These are phyloP conservation scores for Drosophila trapezifrons DNA, from an alignment of 1,140 invertebrate genomes.

Conservation along the genomic window DNA sequence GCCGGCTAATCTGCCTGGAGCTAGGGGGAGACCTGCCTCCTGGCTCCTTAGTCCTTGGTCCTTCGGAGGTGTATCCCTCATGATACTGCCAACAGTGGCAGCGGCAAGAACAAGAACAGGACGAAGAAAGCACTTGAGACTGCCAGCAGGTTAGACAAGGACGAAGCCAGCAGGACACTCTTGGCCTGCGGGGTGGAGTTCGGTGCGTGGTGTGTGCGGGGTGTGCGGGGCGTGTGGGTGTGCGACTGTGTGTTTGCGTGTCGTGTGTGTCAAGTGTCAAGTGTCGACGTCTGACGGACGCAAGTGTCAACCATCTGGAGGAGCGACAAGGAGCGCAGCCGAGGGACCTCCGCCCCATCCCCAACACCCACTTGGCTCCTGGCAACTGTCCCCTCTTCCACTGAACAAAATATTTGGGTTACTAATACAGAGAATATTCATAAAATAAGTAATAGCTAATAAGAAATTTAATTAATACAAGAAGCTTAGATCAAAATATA, in stretches of 20 bases:
- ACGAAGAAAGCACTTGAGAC: constrained; percentile 46
- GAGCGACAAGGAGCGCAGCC: constrained; percentile 30
- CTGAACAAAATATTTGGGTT: background rate
- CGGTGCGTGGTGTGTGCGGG: background rate
- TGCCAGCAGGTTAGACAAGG: constrained; percentile 30
- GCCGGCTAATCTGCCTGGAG: constrained; percentile 31
- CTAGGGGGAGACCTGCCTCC: background rate
- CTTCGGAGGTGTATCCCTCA: constrained; percentile 25
- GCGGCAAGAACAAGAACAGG: constrained; percentile 10
- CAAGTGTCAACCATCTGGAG: constrained; percentile 72
- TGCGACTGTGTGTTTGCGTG: constrained; percentile 18
- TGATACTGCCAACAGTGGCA: constrained; percentile 15
- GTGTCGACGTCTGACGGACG: constrained; percentile 68
- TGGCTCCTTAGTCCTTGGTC: constrained; percentile 13
- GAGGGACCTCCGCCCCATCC: constrained; percentile 1
- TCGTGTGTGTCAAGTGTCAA: constrained; percentile 71
- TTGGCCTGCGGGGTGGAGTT: background rate
- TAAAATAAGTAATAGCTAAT: too few relatives aligned
- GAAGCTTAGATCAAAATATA: too few relatives aligned
- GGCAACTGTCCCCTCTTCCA: background rate
- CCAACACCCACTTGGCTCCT: constrained; percentile 5
- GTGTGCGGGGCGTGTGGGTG: background rate
- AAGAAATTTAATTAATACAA: too few relatives aligned
- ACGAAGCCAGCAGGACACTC: constrained; percentile 25
- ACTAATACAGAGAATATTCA: background rate